Base-by-base conservation (phyloP, 2,888 invertebrate species). In the Synanthedon formicaeformis region DNA sequence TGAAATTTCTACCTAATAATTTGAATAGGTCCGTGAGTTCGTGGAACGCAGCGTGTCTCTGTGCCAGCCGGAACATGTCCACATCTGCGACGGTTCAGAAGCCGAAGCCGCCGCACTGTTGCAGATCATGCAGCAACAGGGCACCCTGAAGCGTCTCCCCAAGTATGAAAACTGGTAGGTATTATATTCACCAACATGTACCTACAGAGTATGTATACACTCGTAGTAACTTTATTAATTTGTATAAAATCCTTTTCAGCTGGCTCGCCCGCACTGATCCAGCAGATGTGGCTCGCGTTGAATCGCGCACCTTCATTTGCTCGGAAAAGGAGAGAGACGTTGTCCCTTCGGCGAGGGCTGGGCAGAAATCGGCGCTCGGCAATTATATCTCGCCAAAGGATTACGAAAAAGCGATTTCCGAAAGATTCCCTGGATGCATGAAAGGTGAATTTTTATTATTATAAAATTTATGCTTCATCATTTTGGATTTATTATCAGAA, bases 241-340 rank as follows among this genome's bases (percentile, higher is more conserved):
- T 34, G 34, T 34, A 34, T 34, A 34, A 34, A 34, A 8, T 10
- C 34, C 8, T 34, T 45, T 45, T 41, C 69, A 96, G 97, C 76
- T 98, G 96, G 95, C 86, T 98, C 66, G 94, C 97, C 3, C 91
- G 94, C 65, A 99, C 99, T 0, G 98, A 99, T 81, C 99, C 99
- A 0, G 94, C 94, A 0, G 99, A 99, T 83, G 99, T 99, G 5
- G 99, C 99, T 0, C 91, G 99, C 52, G 99, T 99, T 2, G 99
- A 99, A 81, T 96, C 96, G 52, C 92, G 93, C 63, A 99, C 99
- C 0, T 97, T 97, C 85, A 98, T 99, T 71, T 95, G 96, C 66
- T 96, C 98, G 0, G 91, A 91, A 0, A 88, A 90, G 12, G 92
- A 93, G 68, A 88, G 92, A 12, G 95, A 97, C 57, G 94, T 97